phyloP scores from a whole-genome alignment of 2,797 vertebrate species.

The Galago senegalensis region DNA sequence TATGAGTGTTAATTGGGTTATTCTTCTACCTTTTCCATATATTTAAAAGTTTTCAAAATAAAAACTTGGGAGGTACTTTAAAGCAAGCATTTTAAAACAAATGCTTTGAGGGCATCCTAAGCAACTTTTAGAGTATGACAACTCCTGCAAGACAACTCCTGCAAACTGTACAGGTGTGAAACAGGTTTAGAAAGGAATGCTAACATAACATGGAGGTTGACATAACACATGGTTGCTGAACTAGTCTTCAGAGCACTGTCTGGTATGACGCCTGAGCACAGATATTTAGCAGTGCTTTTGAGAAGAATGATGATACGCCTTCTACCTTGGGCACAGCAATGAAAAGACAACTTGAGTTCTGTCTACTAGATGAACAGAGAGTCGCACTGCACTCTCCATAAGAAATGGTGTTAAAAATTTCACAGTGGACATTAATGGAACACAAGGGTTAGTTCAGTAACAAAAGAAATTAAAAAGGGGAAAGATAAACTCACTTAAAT shows the following conservation, averaged over 20 bases:
- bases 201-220: neutral
- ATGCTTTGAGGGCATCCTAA: neutral
- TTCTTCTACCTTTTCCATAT: neutral
- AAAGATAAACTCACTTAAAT: conserved; percentile 92
- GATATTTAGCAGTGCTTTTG: neutral
- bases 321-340: neutral
- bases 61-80: neutral
- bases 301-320: neutral
- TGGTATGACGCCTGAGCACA: neutral
- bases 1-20: neutral
- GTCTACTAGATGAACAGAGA: neutral
- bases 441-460: neutral
- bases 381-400: neutral
- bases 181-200: neutral
- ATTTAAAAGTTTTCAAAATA: conserved; percentile 16
- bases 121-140: neutral
- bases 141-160: neutral
- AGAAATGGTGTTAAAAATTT: neutral
- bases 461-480: neutral
- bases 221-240: neutral
- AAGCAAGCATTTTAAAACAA: conserved; percentile 18
- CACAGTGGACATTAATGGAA: neutral
- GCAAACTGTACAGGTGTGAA: neutral
- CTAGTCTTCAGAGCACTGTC: neutral
- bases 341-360: conserved; percentile 16